A percentile compares a stretch with the other conserved stretches of the same genome.
Conservation (phyloP, 2,113 vertebrate species). For the Plotosus lineatus region DNA sequence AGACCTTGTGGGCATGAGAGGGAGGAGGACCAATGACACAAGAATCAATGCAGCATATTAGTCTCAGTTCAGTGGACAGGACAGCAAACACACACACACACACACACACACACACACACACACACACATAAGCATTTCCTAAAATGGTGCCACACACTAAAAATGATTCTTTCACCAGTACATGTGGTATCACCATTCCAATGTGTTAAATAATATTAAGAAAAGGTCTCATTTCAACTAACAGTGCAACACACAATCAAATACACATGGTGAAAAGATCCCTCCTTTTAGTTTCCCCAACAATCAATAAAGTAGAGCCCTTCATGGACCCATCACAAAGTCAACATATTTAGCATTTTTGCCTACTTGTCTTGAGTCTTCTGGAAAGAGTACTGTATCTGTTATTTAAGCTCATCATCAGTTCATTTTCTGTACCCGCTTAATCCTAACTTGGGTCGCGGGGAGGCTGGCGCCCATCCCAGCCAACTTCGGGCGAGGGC, state of each 20-base stretch:
- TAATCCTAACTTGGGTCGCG: too few species aligned
- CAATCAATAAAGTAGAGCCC: too few species aligned
- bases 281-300: too few species aligned
- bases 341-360: too few species aligned
- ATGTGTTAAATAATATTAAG: background rate
- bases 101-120: slow-evolving; percentile 11
- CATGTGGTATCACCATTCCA: background rate
- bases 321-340: too few species aligned
- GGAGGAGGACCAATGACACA: slow-evolving; percentile 32
- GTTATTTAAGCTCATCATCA: too few species aligned
- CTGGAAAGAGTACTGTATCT: too few species aligned
- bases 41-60: slow-evolving; percentile 43
- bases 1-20: slow-evolving; percentile 19
- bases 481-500: too few species aligned
- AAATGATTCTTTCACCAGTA: background rate
- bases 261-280: too few species aligned
- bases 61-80: slow-evolving; percentile 9
- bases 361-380: too few species aligned
- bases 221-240: background rate
- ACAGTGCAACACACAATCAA: background rate
- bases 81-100: background rate
- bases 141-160: background rate
- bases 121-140: background rate
- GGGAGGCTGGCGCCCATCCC: too few species aligned
- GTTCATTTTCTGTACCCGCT: too few species aligned